Conservation (phyloP, 2,888 invertebrate genomes). For the Sinopyrophorus schimmeli region DNA sequence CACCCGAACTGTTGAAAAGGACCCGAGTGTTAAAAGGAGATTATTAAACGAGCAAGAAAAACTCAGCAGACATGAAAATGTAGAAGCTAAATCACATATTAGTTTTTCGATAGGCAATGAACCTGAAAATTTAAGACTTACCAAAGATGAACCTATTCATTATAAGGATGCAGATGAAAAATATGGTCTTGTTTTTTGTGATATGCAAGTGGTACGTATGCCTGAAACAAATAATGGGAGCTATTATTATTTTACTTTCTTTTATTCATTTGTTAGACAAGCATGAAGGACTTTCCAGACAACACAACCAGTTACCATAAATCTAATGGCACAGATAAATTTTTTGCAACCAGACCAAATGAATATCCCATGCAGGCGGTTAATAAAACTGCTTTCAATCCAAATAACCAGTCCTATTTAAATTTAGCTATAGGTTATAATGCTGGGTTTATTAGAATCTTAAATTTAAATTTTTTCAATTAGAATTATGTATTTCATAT, state of each 20-base stretch:
- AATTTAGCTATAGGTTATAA: slow-evolving; percentile 56
- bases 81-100: background rate
- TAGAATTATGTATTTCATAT: too few relatives aligned
- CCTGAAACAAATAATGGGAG: too few relatives aligned
- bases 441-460: slow-evolving; percentile 55
- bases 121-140: slow-evolving; percentile 17
- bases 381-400: slow-evolving; percentile 55
- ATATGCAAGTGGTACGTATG: slow-evolving; percentile 46
- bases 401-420: slow-evolving; percentile 53
- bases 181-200: slow-evolving; percentile 58
- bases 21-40: slow-evolving; percentile 35
- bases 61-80: background rate
- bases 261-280: slow-evolving; percentile 25
- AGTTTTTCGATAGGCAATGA: too few relatives aligned
- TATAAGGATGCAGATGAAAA: slow-evolving; percentile 56
- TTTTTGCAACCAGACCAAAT: slow-evolving; percentile 37
- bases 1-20: slow-evolving; percentile 41
- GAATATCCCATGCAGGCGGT: slow-evolving; percentile 48
- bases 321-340: slow-evolving; percentile 22
- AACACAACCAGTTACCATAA: slow-evolving; percentile 25
- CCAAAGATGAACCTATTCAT: slow-evolving; percentile 52
- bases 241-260: background rate
- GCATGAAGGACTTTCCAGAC: slow-evolving; percentile 22
- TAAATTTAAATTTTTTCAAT: slow-evolving; percentile 44
- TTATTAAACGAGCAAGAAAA: slow-evolving; percentile 25